Evolutionary conservation across 2,888 invertebrate species (phyloP).

Genomic region (Acanthopleura granulata): DNA sequence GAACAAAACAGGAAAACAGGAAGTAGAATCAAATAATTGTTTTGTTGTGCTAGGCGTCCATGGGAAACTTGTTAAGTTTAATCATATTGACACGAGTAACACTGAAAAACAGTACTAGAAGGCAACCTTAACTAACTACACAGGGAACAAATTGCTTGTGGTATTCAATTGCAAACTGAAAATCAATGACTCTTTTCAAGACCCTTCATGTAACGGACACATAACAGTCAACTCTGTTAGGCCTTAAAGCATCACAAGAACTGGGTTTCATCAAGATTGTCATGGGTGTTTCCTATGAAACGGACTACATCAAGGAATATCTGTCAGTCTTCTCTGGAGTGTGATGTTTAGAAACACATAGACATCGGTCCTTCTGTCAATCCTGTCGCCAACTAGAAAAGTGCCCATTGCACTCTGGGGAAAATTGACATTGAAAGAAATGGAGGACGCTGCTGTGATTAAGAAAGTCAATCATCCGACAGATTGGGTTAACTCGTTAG

Average conservation of each 20-base stretch:
- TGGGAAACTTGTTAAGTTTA: constrained; percentile 3
- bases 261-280: no score
- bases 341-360: not conserved
- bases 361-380: constrained; percentile 11
- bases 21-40: no score
- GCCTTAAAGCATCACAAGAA: not conserved
- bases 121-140: not conserved
- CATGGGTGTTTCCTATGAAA: not conserved
- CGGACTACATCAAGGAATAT: not conserved
- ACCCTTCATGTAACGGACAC: constrained; percentile 3
- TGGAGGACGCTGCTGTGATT: constrained; percentile 20
- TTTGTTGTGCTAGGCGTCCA: not conserved
- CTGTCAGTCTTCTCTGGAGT: not conserved
- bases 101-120: not conserved
- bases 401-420: constrained; percentile 19
- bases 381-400: constrained; percentile 22
- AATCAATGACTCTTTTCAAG: not conserved
- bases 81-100: not conserved
- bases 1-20: not conserved
- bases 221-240: not conserved
- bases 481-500: constrained; percentile 24
- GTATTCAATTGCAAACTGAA: not conserved
- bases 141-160: not conserved
- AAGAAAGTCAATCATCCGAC: constrained; percentile 21
- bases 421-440: constrained; percentile 18